phyloP scores from a whole-genome alignment of 2,888 invertebrate species.

The Melanotus villosus region DNA sequence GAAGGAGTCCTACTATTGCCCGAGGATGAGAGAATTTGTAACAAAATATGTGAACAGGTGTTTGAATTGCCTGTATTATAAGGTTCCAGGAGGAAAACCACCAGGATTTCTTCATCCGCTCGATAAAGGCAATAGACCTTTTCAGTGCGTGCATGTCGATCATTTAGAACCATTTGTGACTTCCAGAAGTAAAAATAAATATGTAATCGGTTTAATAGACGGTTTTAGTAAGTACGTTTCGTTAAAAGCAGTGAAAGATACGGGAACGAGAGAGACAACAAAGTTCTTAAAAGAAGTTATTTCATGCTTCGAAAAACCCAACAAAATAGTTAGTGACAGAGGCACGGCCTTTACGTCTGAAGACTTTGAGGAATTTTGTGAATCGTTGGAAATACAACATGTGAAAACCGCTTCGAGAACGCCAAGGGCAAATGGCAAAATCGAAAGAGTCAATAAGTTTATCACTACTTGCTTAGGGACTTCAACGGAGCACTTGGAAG shows the following conservation, averaged over 20 bases:
- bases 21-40: slow-evolving; percentile 54
- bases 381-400: slow-evolving; percentile 31
- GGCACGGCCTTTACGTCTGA: slow-evolving; percentile 36
- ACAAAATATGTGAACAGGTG: slow-evolving; percentile 55
- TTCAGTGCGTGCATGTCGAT: slow-evolving; percentile 64
- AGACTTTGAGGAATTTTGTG: slow-evolving; percentile 31
- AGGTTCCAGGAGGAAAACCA: slow-evolving; percentile 50
- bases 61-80: slow-evolving; percentile 52
- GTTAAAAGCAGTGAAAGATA: slow-evolving; percentile 25
- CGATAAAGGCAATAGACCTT: slow-evolving; percentile 60
- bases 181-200: slow-evolving; percentile 56
- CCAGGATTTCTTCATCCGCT: slow-evolving; percentile 58
- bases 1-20: slow-evolving; percentile 53
- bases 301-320: slow-evolving; percentile 32
- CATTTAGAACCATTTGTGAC: slow-evolving; percentile 64
- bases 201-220: slow-evolving; percentile 59
- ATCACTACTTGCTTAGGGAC: slow-evolving; percentile 12
- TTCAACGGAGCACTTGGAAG: slow-evolving; percentile 12
- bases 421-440: slow-evolving; percentile 42
- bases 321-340: slow-evolving; percentile 37
- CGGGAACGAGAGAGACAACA: slow-evolving; percentile 5
- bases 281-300: slow-evolving; percentile 33
- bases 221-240: slow-evolving; percentile 53
- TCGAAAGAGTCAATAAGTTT: slow-evolving; percentile 35
- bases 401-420: slow-evolving; percentile 41